Evolutionary conservation across 92 coral and sea anemone species (phyloP).

Genomic region (Heliopora coerulea): DNA sequence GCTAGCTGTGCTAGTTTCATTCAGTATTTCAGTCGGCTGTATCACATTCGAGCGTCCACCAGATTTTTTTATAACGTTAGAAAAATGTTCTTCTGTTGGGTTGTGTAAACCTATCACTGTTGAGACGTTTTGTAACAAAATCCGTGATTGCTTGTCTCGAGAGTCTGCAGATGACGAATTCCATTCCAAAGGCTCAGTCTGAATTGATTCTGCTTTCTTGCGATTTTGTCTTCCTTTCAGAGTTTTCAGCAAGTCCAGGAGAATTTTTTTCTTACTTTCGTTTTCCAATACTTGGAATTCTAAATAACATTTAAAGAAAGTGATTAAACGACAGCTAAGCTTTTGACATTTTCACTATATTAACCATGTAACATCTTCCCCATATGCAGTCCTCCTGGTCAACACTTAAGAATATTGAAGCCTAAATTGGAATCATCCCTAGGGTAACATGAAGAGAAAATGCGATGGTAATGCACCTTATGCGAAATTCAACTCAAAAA

Average conservation of each 20-base stretch:
- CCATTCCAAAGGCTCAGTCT: background rate
- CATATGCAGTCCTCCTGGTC: too few species aligned
- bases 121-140: background rate
- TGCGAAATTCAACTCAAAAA: too few species aligned
- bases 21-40: conserved; percentile 11
- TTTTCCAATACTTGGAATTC: background rate
- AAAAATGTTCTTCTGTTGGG: background rate
- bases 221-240: background rate
- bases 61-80: background rate
- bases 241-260: conserved; percentile 11
- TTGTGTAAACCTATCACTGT: background rate
- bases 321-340: too few species aligned
- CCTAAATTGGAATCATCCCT: too few species aligned
- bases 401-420: too few species aligned
- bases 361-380: too few species aligned
- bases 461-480: too few species aligned
- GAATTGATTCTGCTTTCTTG: background rate
- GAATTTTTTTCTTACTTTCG: conserved; percentile 4
- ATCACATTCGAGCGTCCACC: conserved; percentile 6
- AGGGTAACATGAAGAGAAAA: too few species aligned
- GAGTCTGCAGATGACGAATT: background rate
- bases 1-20: background rate
- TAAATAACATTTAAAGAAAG: too few species aligned
- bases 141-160: background rate
- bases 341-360: too few species aligned